Conservation (phyloP, 2,888 invertebrate species). For the Hydriomena furcata region DNA sequence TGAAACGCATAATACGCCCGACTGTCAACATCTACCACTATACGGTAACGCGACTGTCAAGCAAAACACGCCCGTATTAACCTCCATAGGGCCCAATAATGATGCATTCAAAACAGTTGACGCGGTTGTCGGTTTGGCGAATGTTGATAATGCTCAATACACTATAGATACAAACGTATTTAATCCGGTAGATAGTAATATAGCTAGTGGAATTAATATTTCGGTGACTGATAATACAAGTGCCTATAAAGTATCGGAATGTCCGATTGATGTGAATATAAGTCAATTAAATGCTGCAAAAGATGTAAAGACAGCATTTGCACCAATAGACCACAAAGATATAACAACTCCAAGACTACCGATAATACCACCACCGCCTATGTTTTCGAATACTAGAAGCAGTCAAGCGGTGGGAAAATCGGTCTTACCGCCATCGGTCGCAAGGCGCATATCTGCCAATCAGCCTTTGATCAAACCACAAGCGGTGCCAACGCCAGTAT, state of each 20-base stretch:
- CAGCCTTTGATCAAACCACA: slow-evolving; percentile 62
- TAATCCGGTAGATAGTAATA: slow-evolving; percentile 25
- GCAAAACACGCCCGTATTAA: slow-evolving; percentile 23
- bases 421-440: slow-evolving; percentile 71
- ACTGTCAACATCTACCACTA: background rate
- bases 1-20: too few species aligned
- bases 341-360: slow-evolving; percentile 30
- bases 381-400: slow-evolving; percentile 61
- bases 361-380: slow-evolving; percentile 72
- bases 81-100: slow-evolving; percentile 24
- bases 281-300: slow-evolving; percentile 20
- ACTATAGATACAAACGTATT: slow-evolving; percentile 20
- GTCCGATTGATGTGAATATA: background rate
- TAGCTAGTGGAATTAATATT: background rate
- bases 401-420: slow-evolving; percentile 50
- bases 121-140: background rate
- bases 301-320: slow-evolving; percentile 9
- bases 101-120: slow-evolving; percentile 4
- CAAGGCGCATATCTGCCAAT: slow-evolving; percentile 64
- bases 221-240: background rate
- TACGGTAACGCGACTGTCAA: background rate
- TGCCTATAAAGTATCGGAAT: background rate
- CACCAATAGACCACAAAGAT: slow-evolving; percentile 25
- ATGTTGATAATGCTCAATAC: slow-evolving; percentile 7
- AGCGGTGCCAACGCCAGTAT: slow-evolving; percentile 36